Evolutionary conservation across 2,888 invertebrate species (phyloP).

Genomic region (Serripes groenlandicus): DNA sequence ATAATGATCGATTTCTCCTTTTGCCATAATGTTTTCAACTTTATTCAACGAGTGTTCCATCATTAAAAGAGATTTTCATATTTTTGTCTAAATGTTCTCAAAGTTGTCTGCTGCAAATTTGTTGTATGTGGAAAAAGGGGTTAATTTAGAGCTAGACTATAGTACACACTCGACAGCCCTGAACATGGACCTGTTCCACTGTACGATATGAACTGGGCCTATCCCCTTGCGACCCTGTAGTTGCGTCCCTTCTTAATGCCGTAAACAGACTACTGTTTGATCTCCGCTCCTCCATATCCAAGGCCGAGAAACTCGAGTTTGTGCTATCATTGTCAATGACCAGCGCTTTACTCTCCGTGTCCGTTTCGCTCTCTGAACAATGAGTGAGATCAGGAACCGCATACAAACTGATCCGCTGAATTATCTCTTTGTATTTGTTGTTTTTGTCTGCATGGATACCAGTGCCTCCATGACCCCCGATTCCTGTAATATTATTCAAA

Average conservation of each 20-base stretch:
- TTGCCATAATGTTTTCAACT: neutral
- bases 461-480: conserved; percentile 86
- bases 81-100: too few relatives aligned
- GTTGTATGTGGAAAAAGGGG: too few relatives aligned
- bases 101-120: too few relatives aligned
- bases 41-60: neutral
- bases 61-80: neutral
- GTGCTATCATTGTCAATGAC: conserved; percentile 40
- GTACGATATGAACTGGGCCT: conserved; percentile 10
- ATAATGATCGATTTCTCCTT: neutral
- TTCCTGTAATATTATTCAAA: too few relatives aligned
- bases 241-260: neutral
- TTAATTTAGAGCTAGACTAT: conserved; percentile 76
- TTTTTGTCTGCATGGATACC: conserved; percentile 85
- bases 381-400: conserved; percentile 77
- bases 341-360: conserved; percentile 55
- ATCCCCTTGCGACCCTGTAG: neutral
- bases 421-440: conserved; percentile 84
- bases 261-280: conserved; percentile 10
- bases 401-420: conserved; percentile 81
- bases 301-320: conserved; percentile 21
- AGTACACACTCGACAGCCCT: conserved; percentile 80
- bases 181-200: conserved; percentile 79
- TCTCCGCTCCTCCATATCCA: conserved; percentile 35
- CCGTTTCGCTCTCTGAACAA: conserved; percentile 67